Base-by-base conservation (phyloP, 2,113 vertebrate species). In the Mesoclemmys tuberculata region DNA sequence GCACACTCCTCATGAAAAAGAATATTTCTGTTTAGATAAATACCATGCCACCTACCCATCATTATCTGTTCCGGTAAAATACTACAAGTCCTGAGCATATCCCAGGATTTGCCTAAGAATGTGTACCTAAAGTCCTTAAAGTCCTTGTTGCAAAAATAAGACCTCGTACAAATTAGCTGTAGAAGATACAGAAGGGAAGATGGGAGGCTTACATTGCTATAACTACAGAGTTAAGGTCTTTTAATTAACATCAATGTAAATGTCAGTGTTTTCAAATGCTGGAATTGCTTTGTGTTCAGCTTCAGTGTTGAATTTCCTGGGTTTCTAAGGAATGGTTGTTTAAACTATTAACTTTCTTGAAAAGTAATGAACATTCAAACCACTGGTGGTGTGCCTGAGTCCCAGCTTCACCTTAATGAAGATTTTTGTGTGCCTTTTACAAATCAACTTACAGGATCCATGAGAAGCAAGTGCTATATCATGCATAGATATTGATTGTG, bases 241-340 rank as follows among this genome's bases (percentile, higher is more conserved):
- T 68, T 46, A 68, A 14, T 1, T 89, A 8, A 54, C 86, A 90
- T 51, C 10, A 81, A 18, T 89, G 27, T 3, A 6, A 2, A 1
- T 38, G 27, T n/a, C 19, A 3, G 38, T 9, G 91, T 64, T 38
- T 75, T 41, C 10, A 64, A 5, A 4, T 11, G 80, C n/a, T 1
- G 49, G 48, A 56, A 90, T 88, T 84, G 18, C 55, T 27, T 52
- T 75, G 41, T 44, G 5, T 41, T 44, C 83, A 74, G 26, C 48
- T 82, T 8, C 22, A 89, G 26, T 10, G 84, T 64, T 86, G 9
- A 8, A 0, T 93, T 83, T 93, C 61, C 19, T 9, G 1, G 0
- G 0, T 85, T 3, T 49, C 82, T 88, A 4, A 61, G 84, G 44
- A 49, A 79, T 80, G 0, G 0, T 16, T 82, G 26, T 77, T 46